Conservation (phyloP, 2,888 invertebrate genomes). For the Ellobium chinense region DNA sequence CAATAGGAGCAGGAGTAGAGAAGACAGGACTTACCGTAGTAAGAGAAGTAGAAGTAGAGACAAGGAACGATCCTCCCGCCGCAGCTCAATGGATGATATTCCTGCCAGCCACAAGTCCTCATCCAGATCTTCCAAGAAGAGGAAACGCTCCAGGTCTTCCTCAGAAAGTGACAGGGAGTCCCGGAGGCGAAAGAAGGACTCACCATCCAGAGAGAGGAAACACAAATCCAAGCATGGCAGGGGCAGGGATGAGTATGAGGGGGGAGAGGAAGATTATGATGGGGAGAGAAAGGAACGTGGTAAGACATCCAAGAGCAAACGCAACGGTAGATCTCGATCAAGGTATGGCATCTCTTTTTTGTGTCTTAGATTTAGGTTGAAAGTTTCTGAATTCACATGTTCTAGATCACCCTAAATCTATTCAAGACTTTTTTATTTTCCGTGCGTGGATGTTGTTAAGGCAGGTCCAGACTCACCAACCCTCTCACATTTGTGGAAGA, state of each 20-base stretch:
- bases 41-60: conserved; percentile 53
- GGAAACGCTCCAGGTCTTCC: conserved; percentile 61
- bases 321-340: conserved; percentile 74
- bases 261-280: conserved; percentile 47
- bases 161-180: conserved; percentile 60
- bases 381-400: neutral
- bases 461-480: no score
- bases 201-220: conserved; percentile 37
- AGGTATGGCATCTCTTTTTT: conserved; percentile 66
- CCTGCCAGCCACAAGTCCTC: conserved; percentile 3
- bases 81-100: conserved; percentile 29
- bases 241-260: conserved; percentile 43
- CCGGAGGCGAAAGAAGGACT: conserved; percentile 54
- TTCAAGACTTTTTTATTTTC: no score
- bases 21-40: conserved; percentile 49
- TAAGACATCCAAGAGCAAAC: conserved; percentile 78
- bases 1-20: conserved; percentile 53
- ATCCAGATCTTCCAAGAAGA: conserved; percentile 57
- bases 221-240: conserved; percentile 38
- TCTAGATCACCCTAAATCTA: no score
- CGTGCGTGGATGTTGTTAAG: no score
- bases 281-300: conserved; percentile 69
- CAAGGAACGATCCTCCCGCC: conserved; percentile 37
- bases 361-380: neutral
- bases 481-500: no score